Percentiles rank a stretch among this genome's conserved stretches.
These are phyloP conservation scores for Gulo gulo DNA, from an alignment of 2,113 vertebrate species.

Conservation along the genomic window DNA sequence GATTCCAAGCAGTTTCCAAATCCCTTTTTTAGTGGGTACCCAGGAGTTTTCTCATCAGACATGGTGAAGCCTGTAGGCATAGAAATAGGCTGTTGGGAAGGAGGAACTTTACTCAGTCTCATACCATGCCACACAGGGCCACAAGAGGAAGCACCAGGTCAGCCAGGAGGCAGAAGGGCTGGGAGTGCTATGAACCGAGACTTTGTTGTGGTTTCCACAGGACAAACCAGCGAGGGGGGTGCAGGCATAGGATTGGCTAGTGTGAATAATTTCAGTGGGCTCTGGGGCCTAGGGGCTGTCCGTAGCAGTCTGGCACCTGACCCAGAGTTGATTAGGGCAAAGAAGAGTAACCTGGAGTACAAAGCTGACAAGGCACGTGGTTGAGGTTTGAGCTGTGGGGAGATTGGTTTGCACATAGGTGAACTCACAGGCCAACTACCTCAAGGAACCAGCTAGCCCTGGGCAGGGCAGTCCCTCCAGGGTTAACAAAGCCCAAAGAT, in stretches of 20 bases:
- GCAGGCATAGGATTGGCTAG: background rate
- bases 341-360: background rate
- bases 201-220: background rate
- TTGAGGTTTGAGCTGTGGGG: background rate
- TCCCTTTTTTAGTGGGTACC: background rate
- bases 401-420: background rate
- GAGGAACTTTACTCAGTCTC: background rate
- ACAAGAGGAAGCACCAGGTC: rapidly evolving
- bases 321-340: background rate
- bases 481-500: background rate
- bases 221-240: background rate
- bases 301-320: background rate
- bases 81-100: background rate
- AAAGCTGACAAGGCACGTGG: background rate
- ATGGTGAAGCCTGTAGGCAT: background rate
- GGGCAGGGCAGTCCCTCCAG: background rate
- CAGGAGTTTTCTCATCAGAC: background rate
- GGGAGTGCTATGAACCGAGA: too few species aligned
- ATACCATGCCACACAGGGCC: rapidly evolving
- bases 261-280: background rate
- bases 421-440: background rate
- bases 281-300: too few species aligned
- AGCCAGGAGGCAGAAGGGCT: background rate
- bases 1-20: background rate
- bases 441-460: background rate